phyloP scores from a whole-genome alignment of 2,113 vertebrate genomes.

The Tricholaema leucomelas region DNA sequence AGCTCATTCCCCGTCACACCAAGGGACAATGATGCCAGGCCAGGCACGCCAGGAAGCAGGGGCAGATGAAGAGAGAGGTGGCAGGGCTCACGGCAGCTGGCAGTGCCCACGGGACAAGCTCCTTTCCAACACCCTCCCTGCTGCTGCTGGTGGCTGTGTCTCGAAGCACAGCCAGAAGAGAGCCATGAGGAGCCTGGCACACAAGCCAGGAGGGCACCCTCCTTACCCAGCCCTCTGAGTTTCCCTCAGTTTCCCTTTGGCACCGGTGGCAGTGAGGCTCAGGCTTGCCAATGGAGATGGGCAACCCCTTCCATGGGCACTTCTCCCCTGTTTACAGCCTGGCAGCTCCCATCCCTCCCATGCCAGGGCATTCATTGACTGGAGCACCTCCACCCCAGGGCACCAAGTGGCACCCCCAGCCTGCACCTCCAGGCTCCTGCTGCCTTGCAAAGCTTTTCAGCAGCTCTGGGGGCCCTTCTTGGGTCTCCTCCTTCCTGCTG shows the following conservation, averaged over 20 bases:
- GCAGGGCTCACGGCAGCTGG: accelerated
- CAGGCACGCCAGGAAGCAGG: not conserved
- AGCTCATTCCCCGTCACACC: not conserved
- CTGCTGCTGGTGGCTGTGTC: not conserved
- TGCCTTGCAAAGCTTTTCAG: not conserved
- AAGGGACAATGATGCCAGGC: not conserved
- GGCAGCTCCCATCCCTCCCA: not conserved
- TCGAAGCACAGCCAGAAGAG: not conserved
- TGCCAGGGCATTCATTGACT: not conserved
- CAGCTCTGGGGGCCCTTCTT: not conserved
- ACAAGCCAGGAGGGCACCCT: not conserved
- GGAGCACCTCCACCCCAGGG: not conserved
- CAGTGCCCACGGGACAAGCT: not conserved
- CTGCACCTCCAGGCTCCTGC: not conserved
- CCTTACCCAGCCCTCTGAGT: not conserved
- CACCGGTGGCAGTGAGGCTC: accelerated
- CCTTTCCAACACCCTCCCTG: not conserved
- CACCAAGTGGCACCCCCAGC: not conserved
- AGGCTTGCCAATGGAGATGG: not conserved
- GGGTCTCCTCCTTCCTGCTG: not conserved
- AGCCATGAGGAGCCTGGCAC: not conserved
- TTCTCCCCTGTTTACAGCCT: not conserved
- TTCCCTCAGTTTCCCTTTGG: not conserved
- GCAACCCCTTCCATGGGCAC: not conserved
- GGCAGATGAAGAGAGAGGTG: not conserved